Conservation (phyloP, 1,140 invertebrate genomes). For the Platorchestia sp. region DNA sequence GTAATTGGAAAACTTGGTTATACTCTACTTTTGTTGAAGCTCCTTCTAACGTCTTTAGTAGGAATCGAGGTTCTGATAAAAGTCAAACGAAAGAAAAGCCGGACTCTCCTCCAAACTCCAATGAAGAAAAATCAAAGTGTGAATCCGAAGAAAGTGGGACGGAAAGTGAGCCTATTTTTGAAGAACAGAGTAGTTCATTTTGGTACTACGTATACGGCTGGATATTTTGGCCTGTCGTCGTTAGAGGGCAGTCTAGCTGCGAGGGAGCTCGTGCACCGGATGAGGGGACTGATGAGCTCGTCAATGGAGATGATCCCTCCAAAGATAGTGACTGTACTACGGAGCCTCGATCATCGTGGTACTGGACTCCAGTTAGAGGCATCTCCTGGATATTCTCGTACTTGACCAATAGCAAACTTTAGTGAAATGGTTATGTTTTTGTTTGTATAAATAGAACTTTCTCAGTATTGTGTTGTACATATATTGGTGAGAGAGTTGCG, state of each 20-base stretch:
- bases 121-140: background rate
- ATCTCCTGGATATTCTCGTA: background rate
- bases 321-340: background rate
- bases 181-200: background rate
- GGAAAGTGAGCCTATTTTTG: background rate
- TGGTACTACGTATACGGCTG: constrained; percentile 35
- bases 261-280: background rate
- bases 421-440: background rate
- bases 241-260: background rate
- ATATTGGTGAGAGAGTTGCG: background rate
- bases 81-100: background rate
- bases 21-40: constrained; percentile 28
- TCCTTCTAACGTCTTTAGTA: background rate
- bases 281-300: background rate
- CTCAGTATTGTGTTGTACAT: background rate
- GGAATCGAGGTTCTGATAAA: background rate
- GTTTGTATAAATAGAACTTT: background rate
- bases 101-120: background rate
- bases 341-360: constrained; percentile 6
- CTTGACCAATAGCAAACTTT: constrained; percentile 25
- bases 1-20: background rate
- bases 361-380: constrained; percentile 3
- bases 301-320: background rate
- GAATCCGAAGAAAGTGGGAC: constrained; percentile 19
- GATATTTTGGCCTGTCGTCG: constrained; percentile 2